Conservation (phyloP, 1,140 invertebrate genomes). For the Drosophila ananassae region DNA sequence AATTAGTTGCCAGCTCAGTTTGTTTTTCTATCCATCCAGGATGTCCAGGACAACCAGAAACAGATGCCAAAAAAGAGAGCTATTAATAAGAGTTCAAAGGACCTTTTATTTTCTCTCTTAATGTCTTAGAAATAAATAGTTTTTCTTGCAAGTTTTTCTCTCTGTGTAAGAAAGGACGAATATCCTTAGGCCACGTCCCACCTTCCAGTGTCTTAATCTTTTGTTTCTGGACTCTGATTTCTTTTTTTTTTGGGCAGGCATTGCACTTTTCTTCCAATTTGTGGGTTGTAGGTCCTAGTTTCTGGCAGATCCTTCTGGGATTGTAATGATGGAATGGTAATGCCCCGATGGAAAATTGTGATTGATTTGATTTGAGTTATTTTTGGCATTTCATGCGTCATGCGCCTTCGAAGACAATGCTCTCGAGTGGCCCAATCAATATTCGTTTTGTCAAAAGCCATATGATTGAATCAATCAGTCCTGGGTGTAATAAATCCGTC, state of each 20-base stretch:
- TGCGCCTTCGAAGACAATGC: conserved; percentile 17
- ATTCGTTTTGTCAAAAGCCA: conserved; percentile 43
- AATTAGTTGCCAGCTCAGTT: conserved; percentile 48
- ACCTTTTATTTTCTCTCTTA: too few relatives aligned
- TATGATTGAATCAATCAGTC: conserved; percentile 48
- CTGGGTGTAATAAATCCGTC: conserved; percentile 63
- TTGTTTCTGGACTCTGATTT: not conserved
- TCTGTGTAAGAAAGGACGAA: conserved; percentile 6
- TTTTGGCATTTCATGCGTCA: conserved; percentile 38
- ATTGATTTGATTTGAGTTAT: conserved; percentile 49
- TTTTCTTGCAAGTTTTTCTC: not conserved
- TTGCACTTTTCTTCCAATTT: conserved; percentile 56
- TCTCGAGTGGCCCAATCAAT: conserved; percentile 33
- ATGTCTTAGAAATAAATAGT: not conserved
- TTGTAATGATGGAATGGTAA: too few relatives aligned
- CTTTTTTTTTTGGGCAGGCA: conserved; percentile 42
- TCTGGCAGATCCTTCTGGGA: not conserved
- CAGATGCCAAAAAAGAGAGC: not conserved
- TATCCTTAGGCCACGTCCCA: conserved; percentile 42
- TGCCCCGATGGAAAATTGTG: conserved; percentile 12
- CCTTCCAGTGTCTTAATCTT: conserved; percentile 49
- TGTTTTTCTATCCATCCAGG: not conserved
- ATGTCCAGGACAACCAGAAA: conserved; percentile 28
- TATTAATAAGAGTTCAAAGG: not conserved
- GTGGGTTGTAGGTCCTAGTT: conserved; percentile 22